Evolutionary conservation across 2,888 invertebrate genomes (phyloP), one percentile per base, ranked within the genome.

Genomic region (Achlya flavicornis): DNA sequence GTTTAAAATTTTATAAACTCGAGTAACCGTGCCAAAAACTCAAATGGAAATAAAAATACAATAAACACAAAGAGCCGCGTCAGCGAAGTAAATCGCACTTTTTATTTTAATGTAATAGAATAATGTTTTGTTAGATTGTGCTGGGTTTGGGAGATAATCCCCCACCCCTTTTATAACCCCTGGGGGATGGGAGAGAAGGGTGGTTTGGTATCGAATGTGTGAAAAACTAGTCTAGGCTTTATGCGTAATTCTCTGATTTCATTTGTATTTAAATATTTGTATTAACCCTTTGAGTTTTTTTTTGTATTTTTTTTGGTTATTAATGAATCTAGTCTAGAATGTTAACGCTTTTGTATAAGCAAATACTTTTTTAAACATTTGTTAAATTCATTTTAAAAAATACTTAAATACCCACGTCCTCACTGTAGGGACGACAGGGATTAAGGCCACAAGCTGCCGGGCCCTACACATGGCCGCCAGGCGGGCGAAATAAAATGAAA

Each of bases 91-190:
- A 53, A 19, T 53, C 53, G 53, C 19, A 10, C 10, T 33, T 61
- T 48, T 35, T 33, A 62, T 57, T 38, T 8, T 59, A 16, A 59
- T 38, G 59, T 59, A 38, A 38, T 53, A 53, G 53, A 53, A 53
- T 53, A 53, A 53, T 19, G 19, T 19, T 53, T 19, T 53, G 53
- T 53, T 16, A 53, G 10, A 19, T 19, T 19, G 3, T 3, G 10
- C 53, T 19, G 53, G 53, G n/a, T 53, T 19, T 53, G 19, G 53
- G 53, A 53, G 53, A 48, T 48, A 48, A 12, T 3, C n/a, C n/a
- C n/a, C 10, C 5, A 12, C 46, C 46, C 19, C 53, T 6, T 16
- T 53, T 19, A 53, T 53, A 3, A 10, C 53, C 53, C 19, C 7
- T 10, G 3, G 7, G 16, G 16, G 53, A 19, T 3, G 4, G 53